Percentiles rank a stretch among this genome's conserved stretches.
phyloP scores from a whole-genome alignment of 2,888 invertebrate genomes.

The Aphodius sticticus region DNA sequence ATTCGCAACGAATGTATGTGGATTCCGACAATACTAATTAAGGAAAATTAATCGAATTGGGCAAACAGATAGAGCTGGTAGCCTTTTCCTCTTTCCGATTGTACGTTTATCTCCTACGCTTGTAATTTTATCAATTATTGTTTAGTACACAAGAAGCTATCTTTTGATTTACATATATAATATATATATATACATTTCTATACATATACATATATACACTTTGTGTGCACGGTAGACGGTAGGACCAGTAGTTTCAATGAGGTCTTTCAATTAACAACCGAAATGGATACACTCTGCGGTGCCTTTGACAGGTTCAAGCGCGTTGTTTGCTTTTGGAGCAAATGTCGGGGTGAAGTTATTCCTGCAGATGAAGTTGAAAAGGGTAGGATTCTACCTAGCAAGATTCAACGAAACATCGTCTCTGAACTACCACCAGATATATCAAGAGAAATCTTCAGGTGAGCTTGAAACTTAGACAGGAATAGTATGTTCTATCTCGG shows the following conservation, averaged over 20 bases:
- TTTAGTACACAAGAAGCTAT: not conserved
- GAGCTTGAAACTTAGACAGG: not conserved
- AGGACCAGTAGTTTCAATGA: not conserved
- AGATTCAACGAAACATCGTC: not conserved
- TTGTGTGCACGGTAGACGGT: not conserved
- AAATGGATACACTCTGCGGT: not conserved
- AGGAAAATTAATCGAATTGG: no score
- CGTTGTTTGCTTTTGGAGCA: not conserved
- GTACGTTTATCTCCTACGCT: no score
- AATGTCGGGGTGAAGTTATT: not conserved
- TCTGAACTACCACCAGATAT: not conserved
- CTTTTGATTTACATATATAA: not conserved
- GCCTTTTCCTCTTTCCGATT: no score
- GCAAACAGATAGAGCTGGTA: no score
- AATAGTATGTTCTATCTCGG: no score
- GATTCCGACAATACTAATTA: no score
- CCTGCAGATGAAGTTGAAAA: not conserved
- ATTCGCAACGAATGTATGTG: no score
- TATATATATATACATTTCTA: no score
- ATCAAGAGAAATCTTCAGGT: not conserved
- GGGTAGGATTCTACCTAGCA: not conserved
- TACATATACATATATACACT: not conserved
- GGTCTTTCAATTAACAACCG: not conserved
- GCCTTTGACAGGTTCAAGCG: not conserved
- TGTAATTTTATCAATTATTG: not conserved